phyloP scores from a whole-genome alignment of 2,888 invertebrate species.

The Anticlea derivata region DNA sequence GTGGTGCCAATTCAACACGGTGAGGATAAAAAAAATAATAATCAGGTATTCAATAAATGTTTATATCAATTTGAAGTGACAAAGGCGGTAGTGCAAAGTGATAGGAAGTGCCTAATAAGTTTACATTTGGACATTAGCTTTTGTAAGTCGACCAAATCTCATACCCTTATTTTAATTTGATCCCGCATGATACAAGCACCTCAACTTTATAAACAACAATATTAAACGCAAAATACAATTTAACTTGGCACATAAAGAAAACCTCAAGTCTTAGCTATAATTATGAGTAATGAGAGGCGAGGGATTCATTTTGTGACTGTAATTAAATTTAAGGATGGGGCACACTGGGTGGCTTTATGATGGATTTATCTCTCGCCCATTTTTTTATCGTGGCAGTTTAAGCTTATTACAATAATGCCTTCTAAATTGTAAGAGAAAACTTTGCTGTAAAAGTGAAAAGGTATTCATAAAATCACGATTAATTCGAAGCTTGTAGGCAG shows the following conservation, averaged over 20 bases:
- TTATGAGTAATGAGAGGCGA: slow-evolving; percentile 44
- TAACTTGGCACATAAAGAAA: slow-evolving; percentile 47
- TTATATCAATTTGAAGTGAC: too few species aligned
- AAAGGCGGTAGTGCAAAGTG: too few species aligned
- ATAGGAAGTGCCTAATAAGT: too few species aligned
- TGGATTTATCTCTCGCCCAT: slow-evolving; percentile 28
- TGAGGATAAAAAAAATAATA: too few species aligned
- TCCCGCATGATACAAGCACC: slow-evolving; percentile 11
- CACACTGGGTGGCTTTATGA: slow-evolving; percentile 32
- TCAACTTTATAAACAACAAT: slow-evolving; percentile 41
- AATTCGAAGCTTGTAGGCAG: too few species aligned
- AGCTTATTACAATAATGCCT: too few species aligned
- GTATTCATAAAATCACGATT: too few species aligned
- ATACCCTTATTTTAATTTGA: neutral
- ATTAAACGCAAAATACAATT: slow-evolving; percentile 49
- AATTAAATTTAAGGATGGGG: slow-evolving; percentile 48
- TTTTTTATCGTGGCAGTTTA: slow-evolving; percentile 14
- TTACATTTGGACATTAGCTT: too few species aligned
- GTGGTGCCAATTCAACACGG: too few species aligned
- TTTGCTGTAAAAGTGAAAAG: too few species aligned
- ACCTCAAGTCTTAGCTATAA: slow-evolving; percentile 42
- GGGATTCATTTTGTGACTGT: slow-evolving; percentile 42
- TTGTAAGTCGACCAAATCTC: neutral
- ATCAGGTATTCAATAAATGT: too few species aligned
- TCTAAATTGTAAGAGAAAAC: too few species aligned